Evolutionary conservation across 2,113 vertebrate genomes (phyloP), one percentile per base, ranked within the genome.

Genomic region (Cichladusa arquata): DNA sequence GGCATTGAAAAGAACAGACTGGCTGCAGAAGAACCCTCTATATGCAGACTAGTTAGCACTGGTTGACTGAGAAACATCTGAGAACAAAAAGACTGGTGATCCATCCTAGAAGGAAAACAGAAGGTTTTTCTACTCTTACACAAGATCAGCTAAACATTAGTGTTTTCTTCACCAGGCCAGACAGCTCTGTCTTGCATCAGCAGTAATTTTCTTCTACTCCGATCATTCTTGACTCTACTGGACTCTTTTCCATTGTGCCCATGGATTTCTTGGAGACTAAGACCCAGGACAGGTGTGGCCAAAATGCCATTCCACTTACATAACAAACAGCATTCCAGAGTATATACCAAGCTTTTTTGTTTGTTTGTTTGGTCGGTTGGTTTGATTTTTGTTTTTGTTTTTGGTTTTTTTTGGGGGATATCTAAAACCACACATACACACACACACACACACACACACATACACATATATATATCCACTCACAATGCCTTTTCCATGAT

Each of bases 281-380:
- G 5, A n/a, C 8, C 2, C 50, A 77, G 14, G 42, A 73, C 0
- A 0, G 17, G 7, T 62, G 64, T 66, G 28, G 78, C 8, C 29
- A 81, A 25, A 53, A n/a, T 19, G 77, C 2, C 2, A 42, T 64
- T 81, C 48, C 12, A 57, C 2, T 0, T 54, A 28, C 31, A 25
- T 66, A 53, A 48, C 0, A 67, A 44, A 19, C 19, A 69, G 17
- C 12, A 33, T 69, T 69, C 23, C 14, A 28, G 22, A 67, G 40
- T 22, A 47, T 7, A n/a, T 17, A 48, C 4, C 15, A 64, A 25
- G 3, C 14, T 57, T 16, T 57, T 53, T 11, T 34, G 19, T 23
- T 14, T 24, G 14, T 57, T 22, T n/a, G 19, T 23, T 44, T 42
- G 40, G 12, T 40, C 19, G 44, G 44, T 44, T 17, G 44, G 44